Percentiles rank a stretch among this genome's conserved stretches.
Conservation (phyloP, 2,113 vertebrate species). For the Pluvianellus socialis region DNA sequence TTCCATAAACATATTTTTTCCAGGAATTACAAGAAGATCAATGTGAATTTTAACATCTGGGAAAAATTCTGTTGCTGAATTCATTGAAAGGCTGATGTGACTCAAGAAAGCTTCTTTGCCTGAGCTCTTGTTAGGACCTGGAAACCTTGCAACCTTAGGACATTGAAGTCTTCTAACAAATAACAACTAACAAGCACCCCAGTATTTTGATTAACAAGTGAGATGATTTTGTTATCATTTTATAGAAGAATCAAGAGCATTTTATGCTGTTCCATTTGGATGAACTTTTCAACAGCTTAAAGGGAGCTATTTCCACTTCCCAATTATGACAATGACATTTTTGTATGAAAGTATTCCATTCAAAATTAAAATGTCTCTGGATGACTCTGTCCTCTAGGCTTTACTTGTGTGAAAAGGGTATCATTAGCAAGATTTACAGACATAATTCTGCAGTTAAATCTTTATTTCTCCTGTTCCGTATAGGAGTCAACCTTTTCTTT, state of each 20-base stretch:
- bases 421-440: background rate
- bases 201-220: background rate
- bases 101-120: background rate
- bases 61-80: background rate
- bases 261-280: background rate
- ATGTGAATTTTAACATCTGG: background rate
- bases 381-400: background rate
- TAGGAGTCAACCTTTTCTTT: background rate
- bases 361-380: background rate
- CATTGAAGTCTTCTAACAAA: background rate
- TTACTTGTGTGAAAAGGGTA: background rate
- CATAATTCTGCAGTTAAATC: background rate
- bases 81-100: background rate
- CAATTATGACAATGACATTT: background rate
- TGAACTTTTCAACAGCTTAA: background rate
- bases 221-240: background rate
- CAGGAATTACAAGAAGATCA: background rate
- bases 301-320: background rate
- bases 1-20: background rate
- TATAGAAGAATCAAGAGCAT: background rate
- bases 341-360: background rate
- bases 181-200: background rate
- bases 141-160: background rate
- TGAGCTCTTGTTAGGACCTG: background rate
- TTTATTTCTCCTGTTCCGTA: background rate